Percentiles rank a stretch among this genome's conserved stretches.
These are phyloP conservation scores for Pseudomyrmex dendroicus DNA, from an alignment of 1,140 invertebrate genomes.

Conservation along the genomic window DNA sequence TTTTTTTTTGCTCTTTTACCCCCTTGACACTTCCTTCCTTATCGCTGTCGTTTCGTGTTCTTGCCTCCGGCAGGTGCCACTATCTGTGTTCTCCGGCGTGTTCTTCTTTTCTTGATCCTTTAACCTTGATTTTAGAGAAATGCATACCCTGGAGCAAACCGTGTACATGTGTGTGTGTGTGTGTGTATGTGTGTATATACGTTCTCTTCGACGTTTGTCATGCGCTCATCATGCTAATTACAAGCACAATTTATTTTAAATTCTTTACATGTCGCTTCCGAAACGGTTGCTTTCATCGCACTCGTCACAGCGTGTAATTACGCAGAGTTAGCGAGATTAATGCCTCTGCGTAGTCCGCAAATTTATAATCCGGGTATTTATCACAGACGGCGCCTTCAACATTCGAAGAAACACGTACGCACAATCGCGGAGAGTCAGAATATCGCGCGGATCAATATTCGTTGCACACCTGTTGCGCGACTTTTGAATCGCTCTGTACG, in stretches of 20 bases:
- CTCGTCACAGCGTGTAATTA: not conserved
- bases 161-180: not conserved
- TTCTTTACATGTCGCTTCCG: not conserved
- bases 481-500: conserved; percentile 57
- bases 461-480: conserved; percentile 53
- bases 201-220: not conserved
- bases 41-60: conserved; percentile 43
- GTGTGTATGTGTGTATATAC: too few species aligned
- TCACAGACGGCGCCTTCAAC: conserved; percentile 15
- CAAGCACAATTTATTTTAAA: not conserved
- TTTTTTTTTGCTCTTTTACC: not conserved
- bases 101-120: conserved; percentile 39
- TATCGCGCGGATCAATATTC: conserved; percentile 38
- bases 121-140: conserved; percentile 16
- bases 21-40: conserved; percentile 51
- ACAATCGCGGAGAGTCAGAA: conserved; percentile 14
- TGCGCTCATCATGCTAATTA: not conserved
- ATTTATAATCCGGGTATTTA: conserved; percentile 21
- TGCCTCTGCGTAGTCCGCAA: not conserved
- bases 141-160: not conserved
- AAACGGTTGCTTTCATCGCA: not conserved
- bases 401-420: conserved; percentile 1
- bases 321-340: conserved; percentile 8
- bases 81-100: conserved; percentile 16
- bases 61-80: conserved; percentile 35